Evolutionary conservation across 30 jellyfish, hydroid and myxozoan species (phyloP), one percentile per base, ranked within the genome.

Genomic region (Rhopilema esculentum): DNA sequence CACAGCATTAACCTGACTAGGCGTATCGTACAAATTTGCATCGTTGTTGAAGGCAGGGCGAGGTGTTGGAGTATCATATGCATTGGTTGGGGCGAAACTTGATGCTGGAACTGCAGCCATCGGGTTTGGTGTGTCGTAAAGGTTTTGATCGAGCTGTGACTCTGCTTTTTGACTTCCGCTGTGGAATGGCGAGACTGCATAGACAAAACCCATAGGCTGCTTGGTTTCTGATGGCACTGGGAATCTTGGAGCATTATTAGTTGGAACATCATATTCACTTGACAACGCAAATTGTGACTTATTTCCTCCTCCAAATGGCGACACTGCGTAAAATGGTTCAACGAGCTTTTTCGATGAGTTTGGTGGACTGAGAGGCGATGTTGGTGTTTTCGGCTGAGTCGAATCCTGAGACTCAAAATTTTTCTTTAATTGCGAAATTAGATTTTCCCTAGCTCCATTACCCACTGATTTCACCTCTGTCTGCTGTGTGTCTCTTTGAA

Each of bases 171-270:
- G 73, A 61, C 31, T 72, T 0, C 87, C 93, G 48, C 93, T 72
- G 87, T 71, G 93, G 71, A 84, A 84, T 0, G 93, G 93, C 4
- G 93, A 84, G 21, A 84, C 93, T 32, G 93, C 93, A 63, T 84
- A 84, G 73, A 72, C 26, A 25, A 84, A 72, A 29, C 53, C 93
- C 7, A 63, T 27, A 31, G 72, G 87, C 22, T 71, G 84, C 0
- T 71, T 72, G 57, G 29, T 27, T 57, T 72, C 87, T 7, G 86
- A 80, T 40, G 17, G 65, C 49, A 23, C 27, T 20, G 87, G 66
- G 17, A 49, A 27, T 27, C 30, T 19, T 8, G 82, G 90, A 16
- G 90, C 82, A 23, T 66, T 80, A 29, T 84, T 84, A 17, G 74
- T 67, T 16, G 93, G 93, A 18, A 84, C 93, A 27, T 71, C 93